Conservation (phyloP, 2,113 vertebrate species). For the Noturus placidus region DNA sequence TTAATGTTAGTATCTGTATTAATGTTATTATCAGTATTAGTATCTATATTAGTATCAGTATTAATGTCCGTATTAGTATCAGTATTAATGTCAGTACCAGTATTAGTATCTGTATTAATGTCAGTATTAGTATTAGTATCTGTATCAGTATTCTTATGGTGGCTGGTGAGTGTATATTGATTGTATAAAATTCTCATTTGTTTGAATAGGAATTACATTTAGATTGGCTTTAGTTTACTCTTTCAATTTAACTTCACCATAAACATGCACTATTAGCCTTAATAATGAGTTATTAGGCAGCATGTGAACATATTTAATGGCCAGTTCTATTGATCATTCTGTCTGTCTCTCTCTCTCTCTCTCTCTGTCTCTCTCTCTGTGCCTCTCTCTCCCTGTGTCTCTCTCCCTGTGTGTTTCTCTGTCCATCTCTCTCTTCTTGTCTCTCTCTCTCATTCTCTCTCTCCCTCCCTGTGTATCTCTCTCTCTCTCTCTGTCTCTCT, state of each 20-base stretch:
- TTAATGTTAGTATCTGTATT: too few species aligned
- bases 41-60: too few species aligned
- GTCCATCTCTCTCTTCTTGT: neutral
- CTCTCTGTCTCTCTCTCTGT: neutral
- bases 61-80: too few species aligned
- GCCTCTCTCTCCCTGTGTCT: neutral
- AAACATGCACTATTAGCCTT: neutral
- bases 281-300: neutral
- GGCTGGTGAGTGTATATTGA: neutral
- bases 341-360: neutral
- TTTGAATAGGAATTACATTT: neutral
- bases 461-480: too few species aligned
- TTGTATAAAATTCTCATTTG: neutral
- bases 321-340: neutral
- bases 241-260: neutral
- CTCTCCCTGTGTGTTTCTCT: too few species aligned
- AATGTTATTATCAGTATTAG: too few species aligned
- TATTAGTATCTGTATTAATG: too few species aligned
- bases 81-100: too few species aligned
- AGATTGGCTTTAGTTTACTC: neutral
- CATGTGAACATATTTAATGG: neutral
- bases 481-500: too few species aligned
- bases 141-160: too few species aligned
- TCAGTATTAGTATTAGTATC: too few species aligned
- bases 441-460: too few species aligned